phyloP scores from a whole-genome alignment of 2,888 invertebrate species.

The Clistopyga incitator region DNA sequence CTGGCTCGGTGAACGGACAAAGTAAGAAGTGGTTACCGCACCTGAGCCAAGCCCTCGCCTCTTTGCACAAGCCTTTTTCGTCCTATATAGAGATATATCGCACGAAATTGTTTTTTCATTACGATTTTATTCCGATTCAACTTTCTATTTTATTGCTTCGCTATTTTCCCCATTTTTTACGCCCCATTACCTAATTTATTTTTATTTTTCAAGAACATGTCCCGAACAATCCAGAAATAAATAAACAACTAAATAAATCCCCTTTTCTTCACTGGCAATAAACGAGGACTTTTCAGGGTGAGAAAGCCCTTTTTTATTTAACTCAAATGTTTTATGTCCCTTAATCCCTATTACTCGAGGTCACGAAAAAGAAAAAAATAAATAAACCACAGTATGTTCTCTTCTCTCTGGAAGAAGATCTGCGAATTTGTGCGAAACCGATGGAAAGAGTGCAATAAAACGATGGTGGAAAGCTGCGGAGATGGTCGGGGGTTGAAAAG shows the following conservation, averaged over 20 bases:
- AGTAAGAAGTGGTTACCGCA: conserved; percentile 41
- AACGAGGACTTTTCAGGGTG: too few species aligned
- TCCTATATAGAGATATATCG: not conserved
- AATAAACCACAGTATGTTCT: conserved; percentile 17
- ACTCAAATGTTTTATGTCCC: too few species aligned
- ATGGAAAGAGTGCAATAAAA: conserved; percentile 36
- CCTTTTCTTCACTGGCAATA: too few species aligned
- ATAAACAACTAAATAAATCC: too few species aligned
- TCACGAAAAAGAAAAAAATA: not conserved
- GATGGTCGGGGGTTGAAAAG: conserved; percentile 1
- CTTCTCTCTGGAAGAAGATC: not conserved
- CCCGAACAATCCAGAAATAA: too few species aligned
- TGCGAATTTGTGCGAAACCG: conserved; percentile 32
- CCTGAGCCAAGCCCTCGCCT: conserved; percentile 31
- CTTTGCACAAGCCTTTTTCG: not conserved
- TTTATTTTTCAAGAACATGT: too few species aligned
- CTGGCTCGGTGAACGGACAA: conserved; percentile 31
- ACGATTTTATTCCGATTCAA: too few species aligned
- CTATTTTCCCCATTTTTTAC: too few species aligned
- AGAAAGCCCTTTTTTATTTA: too few species aligned
- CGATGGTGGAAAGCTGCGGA: not conserved
- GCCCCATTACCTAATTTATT: too few species aligned
- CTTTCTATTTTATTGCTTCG: too few species aligned
- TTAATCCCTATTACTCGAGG: not conserved
- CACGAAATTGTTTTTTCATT: too few species aligned